phyloP scores from a whole-genome alignment of 2,113 vertebrate genomes.

The Chauna torquata region DNA sequence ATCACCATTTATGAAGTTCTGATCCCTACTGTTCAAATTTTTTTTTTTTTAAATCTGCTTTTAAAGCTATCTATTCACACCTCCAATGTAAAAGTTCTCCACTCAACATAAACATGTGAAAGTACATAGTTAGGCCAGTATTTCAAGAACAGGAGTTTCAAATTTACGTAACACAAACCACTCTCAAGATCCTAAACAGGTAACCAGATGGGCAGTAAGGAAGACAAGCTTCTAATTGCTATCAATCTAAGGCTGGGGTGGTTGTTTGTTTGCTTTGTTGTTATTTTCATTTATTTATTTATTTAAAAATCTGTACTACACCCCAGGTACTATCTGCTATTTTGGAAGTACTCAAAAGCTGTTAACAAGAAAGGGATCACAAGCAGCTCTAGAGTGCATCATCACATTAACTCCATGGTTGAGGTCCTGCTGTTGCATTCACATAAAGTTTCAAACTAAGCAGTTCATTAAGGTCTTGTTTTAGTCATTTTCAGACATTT shows the following conservation, averaged over 20 bases:
- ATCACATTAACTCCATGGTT: not conserved
- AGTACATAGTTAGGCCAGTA: not conserved
- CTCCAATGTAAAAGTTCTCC: not conserved
- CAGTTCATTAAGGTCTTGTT: not conserved
- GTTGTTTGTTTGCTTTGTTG: not conserved
- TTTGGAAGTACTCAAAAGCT: not conserved
- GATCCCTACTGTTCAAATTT: not conserved
- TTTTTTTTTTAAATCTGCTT: not conserved
- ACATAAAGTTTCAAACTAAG: not conserved
- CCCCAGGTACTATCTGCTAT: not conserved
- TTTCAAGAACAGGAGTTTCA: not conserved
- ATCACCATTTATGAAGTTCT: not conserved
- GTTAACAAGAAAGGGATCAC: not conserved
- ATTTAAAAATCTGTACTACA: not conserved
- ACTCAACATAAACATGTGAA: not conserved
- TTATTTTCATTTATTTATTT: not conserved
- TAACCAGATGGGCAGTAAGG: not conserved
- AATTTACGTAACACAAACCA: not conserved
- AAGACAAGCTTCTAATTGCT: not conserved
- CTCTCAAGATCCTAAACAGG: not conserved
- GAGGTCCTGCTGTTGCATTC: not conserved
- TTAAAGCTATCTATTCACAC: not conserved
- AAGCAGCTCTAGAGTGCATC: not conserved
- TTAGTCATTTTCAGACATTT: too few relatives aligned
- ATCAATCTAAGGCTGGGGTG: not conserved